phyloP scores from a whole-genome alignment of 2,113 vertebrate genomes.

The Maylandia zebra region DNA sequence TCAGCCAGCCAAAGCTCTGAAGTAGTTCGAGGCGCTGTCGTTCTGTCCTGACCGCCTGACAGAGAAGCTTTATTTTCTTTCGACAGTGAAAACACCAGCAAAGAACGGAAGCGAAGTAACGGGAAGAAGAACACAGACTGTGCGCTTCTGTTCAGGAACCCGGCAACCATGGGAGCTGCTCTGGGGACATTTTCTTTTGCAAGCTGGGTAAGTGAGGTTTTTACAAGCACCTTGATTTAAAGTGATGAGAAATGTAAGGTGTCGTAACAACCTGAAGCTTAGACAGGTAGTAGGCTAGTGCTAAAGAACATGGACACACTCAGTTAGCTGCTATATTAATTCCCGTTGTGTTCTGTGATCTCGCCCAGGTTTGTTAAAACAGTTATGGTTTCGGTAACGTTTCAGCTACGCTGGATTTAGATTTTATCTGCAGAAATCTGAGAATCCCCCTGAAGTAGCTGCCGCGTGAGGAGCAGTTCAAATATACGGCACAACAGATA shows the following conservation, averaged over 20 bases:
- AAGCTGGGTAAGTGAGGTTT: slow-evolving; percentile 38
- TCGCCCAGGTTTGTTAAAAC: background rate
- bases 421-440: background rate
- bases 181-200: slow-evolving; percentile 45
- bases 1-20: background rate
- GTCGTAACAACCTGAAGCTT: no score
- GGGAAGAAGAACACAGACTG: background rate
- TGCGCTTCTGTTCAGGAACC: background rate
- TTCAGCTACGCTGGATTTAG: background rate
- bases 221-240: background rate
- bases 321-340: background rate
- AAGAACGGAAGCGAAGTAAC: background rate
- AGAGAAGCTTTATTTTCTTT: background rate
- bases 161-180: slow-evolving; percentile 50
- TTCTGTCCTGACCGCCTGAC: background rate
- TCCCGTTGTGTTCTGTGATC: background rate
- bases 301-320: background rate
- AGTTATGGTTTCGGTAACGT: background rate
- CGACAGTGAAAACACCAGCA: background rate
- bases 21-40: background rate
- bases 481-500: background rate
- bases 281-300: background rate
- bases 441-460: background rate
- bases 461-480: background rate
- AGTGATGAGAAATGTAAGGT: background rate